These are phyloP conservation scores for Lethenteron reissneri DNA, from an alignment of 2,113 vertebrate species.

Conservation along the genomic window DNA sequence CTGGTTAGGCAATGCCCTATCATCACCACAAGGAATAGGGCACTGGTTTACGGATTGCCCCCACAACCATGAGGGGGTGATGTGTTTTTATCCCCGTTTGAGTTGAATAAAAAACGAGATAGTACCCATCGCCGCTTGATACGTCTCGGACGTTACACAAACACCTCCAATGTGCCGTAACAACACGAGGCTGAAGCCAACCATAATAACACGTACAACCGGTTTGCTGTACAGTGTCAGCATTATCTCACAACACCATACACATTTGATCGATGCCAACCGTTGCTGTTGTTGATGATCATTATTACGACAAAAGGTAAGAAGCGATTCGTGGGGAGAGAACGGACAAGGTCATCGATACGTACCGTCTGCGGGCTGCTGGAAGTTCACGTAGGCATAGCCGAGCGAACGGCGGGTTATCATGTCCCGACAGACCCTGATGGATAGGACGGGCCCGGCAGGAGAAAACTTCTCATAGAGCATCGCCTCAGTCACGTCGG, in stretches of 20 bases:
- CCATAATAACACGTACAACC: neutral
- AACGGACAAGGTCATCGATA: conserved; percentile 4
- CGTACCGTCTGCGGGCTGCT: conserved; percentile 89
- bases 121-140: too few relatives aligned
- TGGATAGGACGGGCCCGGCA: conserved; percentile 88
- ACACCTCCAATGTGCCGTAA: too few relatives aligned
- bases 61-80: too few relatives aligned
- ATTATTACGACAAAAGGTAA: neutral
- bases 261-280: neutral
- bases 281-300: too few relatives aligned
- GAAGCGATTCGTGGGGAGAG: neutral
- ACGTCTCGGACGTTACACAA: too few relatives aligned
- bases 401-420: conserved; percentile 88
- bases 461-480: conserved; percentile 99
- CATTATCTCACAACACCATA: neutral
- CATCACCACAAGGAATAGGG: too few relatives aligned
- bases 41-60: too few relatives aligned
- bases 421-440: conserved; percentile 93
- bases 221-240: neutral
- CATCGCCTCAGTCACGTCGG: conserved; percentile 96
- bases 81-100: too few relatives aligned
- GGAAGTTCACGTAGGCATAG: conserved; percentile 97
- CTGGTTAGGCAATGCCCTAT: too few relatives aligned
- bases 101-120: too few relatives aligned
- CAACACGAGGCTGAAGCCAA: neutral